Conservation (phyloP, 37 sponge, comb jelly and placozoan species). For the Halichondria panicea region DNA sequence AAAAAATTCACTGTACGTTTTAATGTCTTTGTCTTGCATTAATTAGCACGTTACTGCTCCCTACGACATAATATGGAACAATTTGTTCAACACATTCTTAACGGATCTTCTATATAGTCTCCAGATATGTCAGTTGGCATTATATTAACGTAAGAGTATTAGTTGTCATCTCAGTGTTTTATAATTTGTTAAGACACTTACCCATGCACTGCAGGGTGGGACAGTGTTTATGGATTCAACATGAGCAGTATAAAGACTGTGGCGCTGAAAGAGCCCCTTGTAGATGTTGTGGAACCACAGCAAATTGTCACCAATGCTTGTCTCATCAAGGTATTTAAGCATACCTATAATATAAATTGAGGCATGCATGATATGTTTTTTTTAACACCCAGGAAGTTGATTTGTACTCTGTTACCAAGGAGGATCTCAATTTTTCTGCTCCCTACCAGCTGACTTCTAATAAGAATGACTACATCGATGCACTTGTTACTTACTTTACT, state of each 20-base stretch:
- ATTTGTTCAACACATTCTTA: not conserved
- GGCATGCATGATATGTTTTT: too few species aligned
- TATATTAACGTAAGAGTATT: not conserved
- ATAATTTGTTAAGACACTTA: not conserved
- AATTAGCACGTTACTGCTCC: not conserved
- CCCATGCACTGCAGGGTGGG: conserved; percentile 81
- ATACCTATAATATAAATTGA: too few species aligned
- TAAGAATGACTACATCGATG: conserved; percentile 95
- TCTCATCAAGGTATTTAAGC: conserved; percentile 80
- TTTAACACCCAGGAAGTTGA: conserved; percentile 83
- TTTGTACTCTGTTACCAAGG: conserved; percentile 83
- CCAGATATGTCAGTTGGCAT: not conserved
- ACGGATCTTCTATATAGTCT: not conserved
- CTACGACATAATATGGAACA: not conserved
- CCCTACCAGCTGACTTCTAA: conserved; percentile 75
- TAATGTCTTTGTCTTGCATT: not conserved
- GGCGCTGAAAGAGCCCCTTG: conserved; percentile 94
- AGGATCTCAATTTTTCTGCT: conserved; percentile 80
- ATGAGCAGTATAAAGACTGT: conserved; percentile 90
- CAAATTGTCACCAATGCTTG: conserved; percentile 72
- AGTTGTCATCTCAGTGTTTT: not conserved
- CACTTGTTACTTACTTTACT: conserved; percentile 90
- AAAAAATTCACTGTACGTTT: conserved; percentile 88
- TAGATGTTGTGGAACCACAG: conserved; percentile 91
- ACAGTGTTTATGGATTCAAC: conserved; percentile 97